Evolutionary conservation across 2,113 vertebrate genomes (phyloP).

Genomic region (Eptesicus fuscus): DNA sequence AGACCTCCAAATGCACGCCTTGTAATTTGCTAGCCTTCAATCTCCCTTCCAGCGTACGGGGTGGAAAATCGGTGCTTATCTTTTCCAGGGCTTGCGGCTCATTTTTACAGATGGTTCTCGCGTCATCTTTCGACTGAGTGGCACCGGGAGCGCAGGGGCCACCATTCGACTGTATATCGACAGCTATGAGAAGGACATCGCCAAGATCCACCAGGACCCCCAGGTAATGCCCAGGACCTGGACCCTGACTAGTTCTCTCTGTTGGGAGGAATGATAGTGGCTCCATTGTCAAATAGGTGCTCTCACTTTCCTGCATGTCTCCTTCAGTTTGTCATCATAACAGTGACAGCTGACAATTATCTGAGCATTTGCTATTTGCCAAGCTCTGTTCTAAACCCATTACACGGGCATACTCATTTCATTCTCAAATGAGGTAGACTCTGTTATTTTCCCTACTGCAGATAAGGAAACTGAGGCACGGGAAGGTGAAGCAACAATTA

Average conservation of each 20-base stretch:
- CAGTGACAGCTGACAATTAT: neutral
- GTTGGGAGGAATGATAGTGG: neutral
- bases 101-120: constrained; percentile 97
- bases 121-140: constrained; percentile 96
- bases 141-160: constrained; percentile 96
- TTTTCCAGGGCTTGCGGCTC: constrained; percentile 90
- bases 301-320: neutral
- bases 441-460: neutral
- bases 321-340: neutral
- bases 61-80: neutral
- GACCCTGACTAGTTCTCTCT: neutral
- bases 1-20: neutral
- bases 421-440: neutral
- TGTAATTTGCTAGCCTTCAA: neutral
- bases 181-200: constrained; percentile 95
- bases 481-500: neutral
- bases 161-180: constrained; percentile 97
- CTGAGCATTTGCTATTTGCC: neutral
- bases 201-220: constrained; percentile 93
- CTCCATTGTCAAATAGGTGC: no score
- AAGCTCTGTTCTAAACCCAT: neutral
- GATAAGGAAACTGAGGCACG: neutral
- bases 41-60: neutral
- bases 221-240: constrained; percentile 83
- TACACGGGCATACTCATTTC: neutral